Conservation (phyloP, 92 coral and sea anemone species). For the Zoanthus sociatus region DNA sequence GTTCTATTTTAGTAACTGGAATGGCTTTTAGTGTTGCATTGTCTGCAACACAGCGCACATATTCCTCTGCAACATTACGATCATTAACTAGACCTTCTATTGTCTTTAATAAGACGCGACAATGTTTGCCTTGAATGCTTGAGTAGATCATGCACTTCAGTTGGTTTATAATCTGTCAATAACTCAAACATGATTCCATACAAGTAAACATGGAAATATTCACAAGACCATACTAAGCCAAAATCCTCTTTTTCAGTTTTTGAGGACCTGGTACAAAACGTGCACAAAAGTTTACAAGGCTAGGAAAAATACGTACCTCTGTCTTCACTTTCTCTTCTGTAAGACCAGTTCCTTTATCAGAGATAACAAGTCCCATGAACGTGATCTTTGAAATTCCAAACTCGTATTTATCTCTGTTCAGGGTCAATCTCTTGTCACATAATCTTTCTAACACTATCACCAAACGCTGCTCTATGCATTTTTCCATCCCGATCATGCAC, state of each 20-base stretch:
- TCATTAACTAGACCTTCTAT: background rate
- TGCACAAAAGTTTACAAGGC: no score
- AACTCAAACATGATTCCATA: conserved; percentile 44
- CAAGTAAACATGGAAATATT: conserved; percentile 41
- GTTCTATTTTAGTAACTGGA: conserved; percentile 50
- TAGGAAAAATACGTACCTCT: no score
- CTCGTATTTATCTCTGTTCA: no score
- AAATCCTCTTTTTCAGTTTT: background rate
- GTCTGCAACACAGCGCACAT: conserved; percentile 54
- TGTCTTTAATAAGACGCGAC: conserved; percentile 20
- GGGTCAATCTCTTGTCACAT: no score
- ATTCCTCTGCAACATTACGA: conserved; percentile 64
- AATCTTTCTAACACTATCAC: no score
- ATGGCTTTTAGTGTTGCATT: conserved; percentile 64
- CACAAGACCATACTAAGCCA: conserved; percentile 44
- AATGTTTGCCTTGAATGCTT: conserved; percentile 51
- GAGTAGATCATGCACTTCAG: conserved; percentile 40
- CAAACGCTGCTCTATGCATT: no score
- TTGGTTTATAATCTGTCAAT: conserved; percentile 49
- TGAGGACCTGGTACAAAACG: no score
- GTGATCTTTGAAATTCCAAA: no score
- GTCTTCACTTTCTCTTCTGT: no score
- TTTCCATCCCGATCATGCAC: no score
- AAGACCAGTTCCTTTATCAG: no score
- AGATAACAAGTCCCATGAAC: no score